Evolutionary conservation across 2,113 vertebrate genomes (phyloP).

Genomic region (Pachypanchax playfairii): DNA sequence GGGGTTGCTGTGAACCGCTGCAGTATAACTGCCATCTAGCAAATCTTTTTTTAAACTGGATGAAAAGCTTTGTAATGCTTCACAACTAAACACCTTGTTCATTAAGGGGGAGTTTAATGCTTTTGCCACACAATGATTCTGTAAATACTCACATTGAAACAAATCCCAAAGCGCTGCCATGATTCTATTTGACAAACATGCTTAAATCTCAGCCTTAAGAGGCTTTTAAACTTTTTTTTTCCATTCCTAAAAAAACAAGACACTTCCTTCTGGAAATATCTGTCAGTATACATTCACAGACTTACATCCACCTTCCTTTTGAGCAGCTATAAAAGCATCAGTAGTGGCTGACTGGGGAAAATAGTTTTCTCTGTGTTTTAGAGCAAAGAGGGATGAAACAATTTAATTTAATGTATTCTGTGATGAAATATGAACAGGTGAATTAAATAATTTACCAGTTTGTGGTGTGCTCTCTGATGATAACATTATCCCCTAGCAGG

Average conservation of each 20-base stretch:
- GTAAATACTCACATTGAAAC: neutral
- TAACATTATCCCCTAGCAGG: slow-evolving; percentile 65
- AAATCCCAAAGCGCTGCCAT: neutral
- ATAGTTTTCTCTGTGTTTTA: slow-evolving; percentile 33
- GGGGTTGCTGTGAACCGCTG: neutral
- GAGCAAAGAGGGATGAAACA: slow-evolving; percentile 9
- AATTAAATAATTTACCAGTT: slow-evolving; percentile 71
- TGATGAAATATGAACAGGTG: slow-evolving; percentile 72
- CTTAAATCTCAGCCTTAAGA: slow-evolving; percentile 4
- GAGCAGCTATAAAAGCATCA: slow-evolving; percentile 7
- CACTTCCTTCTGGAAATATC: neutral
- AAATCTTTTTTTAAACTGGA: neutral
- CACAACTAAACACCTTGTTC: slow-evolving; percentile 6
- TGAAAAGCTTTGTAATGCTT: slow-evolving; percentile 11
- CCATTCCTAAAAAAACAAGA: slow-evolving; percentile 3
- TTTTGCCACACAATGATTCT: neutral
- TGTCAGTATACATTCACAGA: neutral
- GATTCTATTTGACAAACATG: neutral
- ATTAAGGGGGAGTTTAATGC: slow-evolving; percentile 9
- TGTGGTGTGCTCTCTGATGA: slow-evolving; percentile 56
- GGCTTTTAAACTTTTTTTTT: slow-evolving; percentile 21
- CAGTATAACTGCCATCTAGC: slow-evolving; percentile 8
- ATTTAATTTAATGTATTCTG: slow-evolving; percentile 58
- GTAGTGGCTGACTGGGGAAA: slow-evolving; percentile 9
- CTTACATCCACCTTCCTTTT: slow-evolving; percentile 14